Conservation (phyloP, 2,113 vertebrate genomes). For the Rhynchomys soricoides region DNA sequence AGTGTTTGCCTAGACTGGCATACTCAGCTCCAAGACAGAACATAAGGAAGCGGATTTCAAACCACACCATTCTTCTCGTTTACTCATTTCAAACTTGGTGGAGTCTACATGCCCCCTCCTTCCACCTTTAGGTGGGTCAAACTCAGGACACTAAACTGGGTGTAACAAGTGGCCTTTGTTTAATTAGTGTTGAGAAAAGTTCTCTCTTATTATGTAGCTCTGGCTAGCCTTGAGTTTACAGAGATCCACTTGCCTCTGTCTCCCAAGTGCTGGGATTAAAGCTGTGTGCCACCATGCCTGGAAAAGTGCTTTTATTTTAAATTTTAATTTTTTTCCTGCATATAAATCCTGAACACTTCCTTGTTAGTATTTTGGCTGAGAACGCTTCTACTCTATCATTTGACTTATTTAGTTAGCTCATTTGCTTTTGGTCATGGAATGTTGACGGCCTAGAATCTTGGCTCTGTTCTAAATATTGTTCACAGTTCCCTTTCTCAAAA, state of each 20-base stretch:
- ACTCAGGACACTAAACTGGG: background rate
- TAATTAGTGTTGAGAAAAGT: background rate
- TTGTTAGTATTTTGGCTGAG: background rate
- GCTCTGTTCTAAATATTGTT: conserved; percentile 24
- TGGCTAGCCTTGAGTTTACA: background rate
- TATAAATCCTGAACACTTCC: background rate
- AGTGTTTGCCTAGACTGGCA: background rate
- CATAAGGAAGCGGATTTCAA: background rate
- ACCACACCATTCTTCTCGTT: background rate
- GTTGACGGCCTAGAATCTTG: conserved; percentile 30
- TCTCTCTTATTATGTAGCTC: background rate
- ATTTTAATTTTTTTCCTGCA: conserved; percentile 1
- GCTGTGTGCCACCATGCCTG: background rate
- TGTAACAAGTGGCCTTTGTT: background rate
- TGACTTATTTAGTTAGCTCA: background rate
- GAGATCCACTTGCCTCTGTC: background rate
- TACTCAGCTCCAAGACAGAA: background rate
- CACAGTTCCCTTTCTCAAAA: background rate
- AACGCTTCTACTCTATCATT: background rate
- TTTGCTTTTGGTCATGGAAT: background rate
- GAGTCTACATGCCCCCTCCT: background rate
- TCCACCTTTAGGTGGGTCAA: background rate
- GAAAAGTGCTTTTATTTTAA: background rate
- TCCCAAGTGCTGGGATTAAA: background rate
- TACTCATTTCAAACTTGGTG: background rate